A percentile compares a stretch with the other conserved stretches of the same genome.
Evolutionary conservation across 2,797 vertebrate genomes (phyloP).

Genomic region (Percopsis omiscomaycus): DNA sequence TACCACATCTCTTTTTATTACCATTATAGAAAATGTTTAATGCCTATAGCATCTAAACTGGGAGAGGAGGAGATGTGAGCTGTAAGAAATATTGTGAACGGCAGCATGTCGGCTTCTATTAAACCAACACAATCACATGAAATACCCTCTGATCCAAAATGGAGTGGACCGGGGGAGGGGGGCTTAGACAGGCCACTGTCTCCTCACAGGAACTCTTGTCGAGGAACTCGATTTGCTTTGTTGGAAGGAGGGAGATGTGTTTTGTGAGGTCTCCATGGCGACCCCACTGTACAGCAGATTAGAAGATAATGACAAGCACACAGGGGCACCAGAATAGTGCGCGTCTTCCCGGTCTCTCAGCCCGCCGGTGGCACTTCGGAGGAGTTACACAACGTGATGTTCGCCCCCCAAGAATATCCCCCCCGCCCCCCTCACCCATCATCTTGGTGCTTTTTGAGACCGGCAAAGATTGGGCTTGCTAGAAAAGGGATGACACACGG

Average conservation of each 20-base stretch:
- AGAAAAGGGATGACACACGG: constrained; percentile 69
- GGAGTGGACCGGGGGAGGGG: not conserved
- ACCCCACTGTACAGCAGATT: constrained; percentile 54
- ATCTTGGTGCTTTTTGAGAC: constrained; percentile 59
- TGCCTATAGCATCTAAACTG: no score
- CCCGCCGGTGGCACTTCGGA: constrained; percentile 33
- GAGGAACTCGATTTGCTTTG: constrained; percentile 57
- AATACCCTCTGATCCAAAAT: constrained; percentile 40
- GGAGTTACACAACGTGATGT: constrained; percentile 68
- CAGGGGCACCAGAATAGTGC: constrained; percentile 58
- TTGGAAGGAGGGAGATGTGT: constrained; percentile 51
- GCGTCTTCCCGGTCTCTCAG: constrained; percentile 37
- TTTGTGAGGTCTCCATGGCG: constrained; percentile 71
- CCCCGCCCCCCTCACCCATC: constrained; percentile 28
- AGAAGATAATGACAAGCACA: constrained; percentile 70
- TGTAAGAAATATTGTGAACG: no score
- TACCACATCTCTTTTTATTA: no score
- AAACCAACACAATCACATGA: constrained; percentile 25
- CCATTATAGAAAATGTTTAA: no score
- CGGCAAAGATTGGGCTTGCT: constrained; percentile 64
- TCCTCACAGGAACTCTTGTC: constrained; percentile 51
- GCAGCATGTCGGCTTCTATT: no score
- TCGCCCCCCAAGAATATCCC: constrained; percentile 45
- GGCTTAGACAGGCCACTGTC: constrained; percentile 26
- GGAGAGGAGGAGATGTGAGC: no score